phyloP scores from a whole-genome alignment of 2,797 vertebrate species.

The Typhlichthys eigenmanni region DNA sequence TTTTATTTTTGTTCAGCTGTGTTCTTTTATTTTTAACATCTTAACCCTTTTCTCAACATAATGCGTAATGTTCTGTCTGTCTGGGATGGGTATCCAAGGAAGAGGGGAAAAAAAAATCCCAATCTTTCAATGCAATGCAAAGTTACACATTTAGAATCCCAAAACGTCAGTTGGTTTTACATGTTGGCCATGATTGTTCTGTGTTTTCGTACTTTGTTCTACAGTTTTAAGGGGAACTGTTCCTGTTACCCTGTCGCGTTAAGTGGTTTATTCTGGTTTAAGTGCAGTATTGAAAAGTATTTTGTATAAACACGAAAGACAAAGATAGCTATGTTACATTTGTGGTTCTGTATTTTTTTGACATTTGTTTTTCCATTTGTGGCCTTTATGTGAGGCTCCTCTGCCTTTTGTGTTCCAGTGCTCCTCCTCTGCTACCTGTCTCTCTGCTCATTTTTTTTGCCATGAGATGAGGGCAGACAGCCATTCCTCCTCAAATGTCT shows the following conservation, averaged over 20 bases:
- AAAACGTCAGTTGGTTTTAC: constrained; percentile 24
- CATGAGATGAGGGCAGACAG: constrained; percentile 11
- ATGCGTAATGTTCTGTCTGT: constrained; percentile 28
- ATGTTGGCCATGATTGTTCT: constrained; percentile 20
- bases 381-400: constrained; percentile 29
- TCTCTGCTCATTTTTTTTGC: constrained; percentile 11
- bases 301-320: constrained; percentile 20
- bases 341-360: constrained; percentile 3
- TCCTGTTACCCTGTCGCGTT: not conserved
- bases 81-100: constrained; percentile 14
- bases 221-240: constrained; percentile 2
- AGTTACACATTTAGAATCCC: constrained; percentile 17
- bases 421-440: constrained; percentile 14
- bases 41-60: constrained; percentile 24
- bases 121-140: constrained; percentile 42
- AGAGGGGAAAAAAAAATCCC: constrained; percentile 21
- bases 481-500: constrained; percentile 1
- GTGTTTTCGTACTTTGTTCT: constrained; percentile 2
- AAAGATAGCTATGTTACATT: constrained; percentile 7
- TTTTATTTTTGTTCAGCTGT: constrained; percentile 12
- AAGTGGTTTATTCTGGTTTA: constrained; percentile 30
- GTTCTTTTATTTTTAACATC: constrained; percentile 20
- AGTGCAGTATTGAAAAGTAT: constrained; percentile 56
- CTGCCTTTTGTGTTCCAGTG: constrained; percentile 15
- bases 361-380: constrained; percentile 6